Conservation (phyloP, 1,140 invertebrate genomes). For the Pantala flavescens region DNA sequence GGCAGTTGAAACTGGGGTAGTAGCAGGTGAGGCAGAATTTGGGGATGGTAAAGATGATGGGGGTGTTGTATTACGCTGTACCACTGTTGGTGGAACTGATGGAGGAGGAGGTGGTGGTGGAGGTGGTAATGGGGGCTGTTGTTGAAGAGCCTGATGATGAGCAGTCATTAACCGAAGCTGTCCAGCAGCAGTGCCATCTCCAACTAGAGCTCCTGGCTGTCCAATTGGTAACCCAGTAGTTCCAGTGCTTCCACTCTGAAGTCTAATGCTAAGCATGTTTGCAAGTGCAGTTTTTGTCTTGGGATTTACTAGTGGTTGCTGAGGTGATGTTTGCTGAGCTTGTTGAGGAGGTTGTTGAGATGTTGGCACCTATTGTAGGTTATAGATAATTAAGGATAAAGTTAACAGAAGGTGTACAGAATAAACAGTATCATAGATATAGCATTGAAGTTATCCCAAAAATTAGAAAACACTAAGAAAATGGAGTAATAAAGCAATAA, state of each 20-base stretch:
- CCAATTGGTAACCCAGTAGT: slow-evolving; percentile 27
- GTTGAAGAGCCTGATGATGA: slow-evolving; percentile 52
- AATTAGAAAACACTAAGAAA: too few species aligned
- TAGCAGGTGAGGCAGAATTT: neutral
- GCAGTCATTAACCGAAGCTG: slow-evolving; percentile 57
- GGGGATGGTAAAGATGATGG: neutral
- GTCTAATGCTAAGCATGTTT: slow-evolving; percentile 82
- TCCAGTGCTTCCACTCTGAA: slow-evolving; percentile 49
- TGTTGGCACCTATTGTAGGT: slow-evolving; percentile 38
- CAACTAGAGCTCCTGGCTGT: slow-evolving; percentile 44
- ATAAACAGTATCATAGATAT: too few species aligned
- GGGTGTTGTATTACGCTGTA: neutral
- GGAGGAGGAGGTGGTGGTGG: slow-evolving; percentile 35
- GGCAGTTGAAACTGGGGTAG: neutral
- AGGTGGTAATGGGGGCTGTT: slow-evolving; percentile 33
- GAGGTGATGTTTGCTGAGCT: slow-evolving; percentile 21
- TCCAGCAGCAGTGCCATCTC: slow-evolving; percentile 34
- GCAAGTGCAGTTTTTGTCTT: slow-evolving; percentile 93
- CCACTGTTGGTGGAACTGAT: neutral
- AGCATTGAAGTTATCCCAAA: too few species aligned
- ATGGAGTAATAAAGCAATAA: too few species aligned
- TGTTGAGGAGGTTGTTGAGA: slow-evolving; percentile 42
- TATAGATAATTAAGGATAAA: neutral
- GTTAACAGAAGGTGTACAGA: slow-evolving; percentile 28
- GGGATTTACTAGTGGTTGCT: slow-evolving; percentile 60